Base-by-base conservation (phyloP, 2,797 vertebrate species). In the Sebastiscus albofasciatus region DNA sequence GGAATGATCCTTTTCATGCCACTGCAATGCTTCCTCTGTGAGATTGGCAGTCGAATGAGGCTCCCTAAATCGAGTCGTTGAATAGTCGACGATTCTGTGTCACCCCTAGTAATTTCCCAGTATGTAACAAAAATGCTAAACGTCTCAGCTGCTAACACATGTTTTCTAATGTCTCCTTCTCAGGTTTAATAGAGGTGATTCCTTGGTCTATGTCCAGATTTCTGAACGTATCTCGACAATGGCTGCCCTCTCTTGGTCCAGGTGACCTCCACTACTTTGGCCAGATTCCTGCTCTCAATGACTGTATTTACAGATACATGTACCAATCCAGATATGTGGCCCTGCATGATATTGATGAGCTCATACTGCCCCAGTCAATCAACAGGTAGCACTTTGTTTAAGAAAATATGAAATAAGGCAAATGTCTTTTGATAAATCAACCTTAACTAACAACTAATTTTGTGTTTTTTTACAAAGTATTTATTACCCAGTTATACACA, bases 221-320 rank as follows among this genome's bases (percentile, higher is more conserved):
- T 39, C 24, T 95, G 8, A 82, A 72, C 0, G 80, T 92, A 5
- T 93, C 93, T 20, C 33, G 22, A 1, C 4, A 60, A 5, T 95
- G 90, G 90, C 9, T 33, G 10, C 79, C 80, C 3, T 0, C 0
- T 0, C 1, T 13, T 0, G 83, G 84, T 9, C 55, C 86, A 0
- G 94, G 91, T 11, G 81, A 95, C 12, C 39, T 95, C 60, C 94
- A 94, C n/a, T 95, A 95, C 78, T 90, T 86, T 0, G 93, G 93
- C 3, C 94, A 96, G 81, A 81, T 93, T 14, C 27, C 92, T 2
- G 91, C 92, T 4, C 91, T 96, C 9, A 93, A 83, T 14, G 94
- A 94, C 75, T 95, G 93, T 14, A 3, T 95, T 4, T 94, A 95
- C 79, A 86, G 92, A 31, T 87, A 92, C 87, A 95, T 95, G 95